phyloP scores from a whole-genome alignment of 1,140 invertebrate species.

The Sarcophaga peregrina region DNA sequence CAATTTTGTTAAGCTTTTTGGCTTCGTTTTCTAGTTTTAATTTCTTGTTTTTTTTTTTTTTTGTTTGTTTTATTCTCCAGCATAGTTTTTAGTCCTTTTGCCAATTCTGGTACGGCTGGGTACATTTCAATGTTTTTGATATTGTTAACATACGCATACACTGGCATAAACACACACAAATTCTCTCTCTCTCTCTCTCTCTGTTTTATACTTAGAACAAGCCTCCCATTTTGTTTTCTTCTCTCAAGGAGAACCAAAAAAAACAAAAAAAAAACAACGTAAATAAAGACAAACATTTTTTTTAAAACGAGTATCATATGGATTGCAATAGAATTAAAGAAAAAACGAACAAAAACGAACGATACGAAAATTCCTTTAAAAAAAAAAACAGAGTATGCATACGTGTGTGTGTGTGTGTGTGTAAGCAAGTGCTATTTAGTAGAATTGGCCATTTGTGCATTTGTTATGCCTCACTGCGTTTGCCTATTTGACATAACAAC shows the following conservation, averaged over 20 bases:
- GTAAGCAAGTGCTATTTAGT: too few relatives aligned
- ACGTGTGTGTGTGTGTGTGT: background rate
- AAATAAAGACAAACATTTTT: background rate
- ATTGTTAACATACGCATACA: background rate
- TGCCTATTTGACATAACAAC: constrained; percentile 39
- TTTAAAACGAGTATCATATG: background rate
- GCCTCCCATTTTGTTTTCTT: too few relatives aligned
- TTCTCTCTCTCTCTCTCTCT: too few relatives aligned
- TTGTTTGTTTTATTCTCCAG: too few relatives aligned
- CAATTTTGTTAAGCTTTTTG: too few relatives aligned
- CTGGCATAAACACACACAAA: background rate
- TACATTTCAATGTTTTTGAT: background rate
- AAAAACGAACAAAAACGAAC: too few relatives aligned
- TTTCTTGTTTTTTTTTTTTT: background rate
- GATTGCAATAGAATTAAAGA: background rate
- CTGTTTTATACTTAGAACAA: too few relatives aligned
- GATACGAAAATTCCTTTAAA: too few relatives aligned
- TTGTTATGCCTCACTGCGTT: constrained; percentile 39
- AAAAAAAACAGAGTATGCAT: too few relatives aligned
- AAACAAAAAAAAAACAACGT: too few relatives aligned
- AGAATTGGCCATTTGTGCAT: constrained; percentile 40
- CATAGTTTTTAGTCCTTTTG: background rate
- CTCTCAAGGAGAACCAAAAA: too few relatives aligned
- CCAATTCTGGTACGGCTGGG: background rate
- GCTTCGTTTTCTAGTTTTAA: background rate